Evolutionary conservation across 1,140 invertebrate species (phyloP).

Genomic region (Dreissena rostriformis): DNA sequence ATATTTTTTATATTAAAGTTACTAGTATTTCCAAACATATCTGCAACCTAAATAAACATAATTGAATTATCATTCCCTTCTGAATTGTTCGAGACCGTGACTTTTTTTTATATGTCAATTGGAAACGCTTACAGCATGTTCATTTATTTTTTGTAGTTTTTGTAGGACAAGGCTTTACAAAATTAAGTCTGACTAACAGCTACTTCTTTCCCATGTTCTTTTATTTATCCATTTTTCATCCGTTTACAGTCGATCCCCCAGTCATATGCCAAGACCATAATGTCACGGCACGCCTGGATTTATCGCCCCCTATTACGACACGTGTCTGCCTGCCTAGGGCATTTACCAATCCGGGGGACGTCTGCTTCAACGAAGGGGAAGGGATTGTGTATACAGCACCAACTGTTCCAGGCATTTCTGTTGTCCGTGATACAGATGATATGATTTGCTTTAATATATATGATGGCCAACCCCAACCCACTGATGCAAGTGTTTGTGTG

Average conservation of each 20-base stretch:
- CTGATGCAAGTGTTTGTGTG: slow-evolving; percentile 11
- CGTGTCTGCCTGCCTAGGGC: slow-evolving; percentile 5
- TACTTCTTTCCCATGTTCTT: too few species aligned
- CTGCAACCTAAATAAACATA: too few species aligned
- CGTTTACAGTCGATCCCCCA: background rate
- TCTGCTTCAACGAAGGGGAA: slow-evolving; percentile 30
- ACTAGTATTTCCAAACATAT: too few species aligned
- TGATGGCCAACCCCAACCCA: background rate
- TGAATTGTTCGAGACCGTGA: too few species aligned
- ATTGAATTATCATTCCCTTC: too few species aligned
- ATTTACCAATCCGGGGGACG: background rate
- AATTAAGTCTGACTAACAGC: too few species aligned
- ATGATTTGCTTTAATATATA: slow-evolving; percentile 7
- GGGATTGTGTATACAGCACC: slow-evolving; percentile 2
- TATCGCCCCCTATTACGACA: background rate
- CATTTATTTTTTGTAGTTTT: too few species aligned
- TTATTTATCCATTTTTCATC: too few species aligned
- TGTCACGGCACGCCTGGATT: background rate
- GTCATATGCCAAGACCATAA: background rate
- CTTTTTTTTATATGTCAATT: too few species aligned
- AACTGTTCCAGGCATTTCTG: slow-evolving; percentile 3
- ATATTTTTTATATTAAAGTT: too few species aligned
- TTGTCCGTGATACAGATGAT: background rate
- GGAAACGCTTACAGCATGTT: too few species aligned
- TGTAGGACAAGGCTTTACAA: too few species aligned